Percentiles rank a stretch among this genome's conserved stretches.
Conservation (phyloP, 2,113 vertebrate species). For the Protobothrops mucrosquamatus region DNA sequence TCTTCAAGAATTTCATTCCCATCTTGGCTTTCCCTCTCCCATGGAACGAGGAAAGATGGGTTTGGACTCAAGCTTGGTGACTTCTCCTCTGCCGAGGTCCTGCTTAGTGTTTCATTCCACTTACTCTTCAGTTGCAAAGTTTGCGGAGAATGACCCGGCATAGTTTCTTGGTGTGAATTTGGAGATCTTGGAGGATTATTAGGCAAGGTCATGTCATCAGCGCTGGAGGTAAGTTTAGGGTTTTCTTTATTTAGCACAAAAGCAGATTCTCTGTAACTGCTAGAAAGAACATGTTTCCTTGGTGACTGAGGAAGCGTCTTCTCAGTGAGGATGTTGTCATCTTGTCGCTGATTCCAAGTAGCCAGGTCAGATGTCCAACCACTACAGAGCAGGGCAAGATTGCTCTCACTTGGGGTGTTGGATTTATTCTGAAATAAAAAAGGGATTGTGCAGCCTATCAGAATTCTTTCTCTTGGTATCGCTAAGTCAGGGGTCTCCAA, state of each 20-base stretch:
- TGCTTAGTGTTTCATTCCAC: conserved; percentile 70
- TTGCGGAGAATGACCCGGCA: conserved; percentile 12
- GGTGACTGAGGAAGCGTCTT: conserved; percentile 86
- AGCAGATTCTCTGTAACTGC: conserved; percentile 48
- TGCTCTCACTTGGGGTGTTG: conserved; percentile 70
- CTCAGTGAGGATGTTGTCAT: conserved; percentile 83
- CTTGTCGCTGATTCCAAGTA: conserved; percentile 84
- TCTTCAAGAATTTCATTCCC: conserved; percentile 60
- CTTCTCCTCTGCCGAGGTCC: conserved; percentile 60
- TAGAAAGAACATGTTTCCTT: conserved; percentile 71
- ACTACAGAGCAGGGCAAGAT: conserved; percentile 60
- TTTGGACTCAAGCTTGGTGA: conserved; percentile 54
- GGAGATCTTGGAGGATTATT: neutral
- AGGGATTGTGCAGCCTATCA: neutral
- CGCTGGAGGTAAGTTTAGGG: conserved; percentile 2
- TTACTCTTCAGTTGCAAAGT: conserved; percentile 54
- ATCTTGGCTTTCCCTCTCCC: conserved; percentile 78
- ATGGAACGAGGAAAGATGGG: conserved; percentile 76
- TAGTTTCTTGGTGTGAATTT: neutral
- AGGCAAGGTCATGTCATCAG: neutral
- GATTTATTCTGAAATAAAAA: conserved; percentile 75
- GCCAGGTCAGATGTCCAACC: conserved; percentile 64
- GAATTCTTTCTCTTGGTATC: neutral
- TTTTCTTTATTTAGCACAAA: conserved; percentile 55
- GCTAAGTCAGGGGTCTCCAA: neutral